Base-by-base conservation (phyloP, 2,113 vertebrate species). In the Anhinga rufa region DNA sequence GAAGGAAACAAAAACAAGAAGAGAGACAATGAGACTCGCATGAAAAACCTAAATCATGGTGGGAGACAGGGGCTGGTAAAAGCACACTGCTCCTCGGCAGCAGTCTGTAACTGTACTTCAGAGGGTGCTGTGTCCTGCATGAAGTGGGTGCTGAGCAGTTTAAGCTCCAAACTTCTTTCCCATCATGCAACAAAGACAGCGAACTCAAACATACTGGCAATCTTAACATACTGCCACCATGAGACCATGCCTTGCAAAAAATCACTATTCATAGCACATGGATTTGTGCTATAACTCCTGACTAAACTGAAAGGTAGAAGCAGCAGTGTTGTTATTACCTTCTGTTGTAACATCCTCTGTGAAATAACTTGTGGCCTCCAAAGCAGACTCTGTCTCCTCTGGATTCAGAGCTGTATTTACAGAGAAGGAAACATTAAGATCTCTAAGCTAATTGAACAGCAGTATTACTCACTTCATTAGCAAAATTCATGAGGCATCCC, bases 361-460 rank as follows among this genome's bases (percentile, higher is more conserved):
- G 97, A 99, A 99, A 72, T 99, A 99, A 51, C 97, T 98, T 14
- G 99, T 95, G 3, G 99, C 99, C 92, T 99, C 99, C 92, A 99
- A 98, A 81, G 99, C 99, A 34, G 99, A 99, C 92, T 99, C 99
- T 0, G 99, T 98, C 93, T 99, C 99, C 86, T 99, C 99, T 25
- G 99, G 97, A 96, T 97, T 98, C 92, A 99, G 97, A 84, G 99
- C 99, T 99, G 92, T 58, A 69, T 71, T 82, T 21, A 88, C 72
- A 93, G 64, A 93, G 58, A 93, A 54, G 89, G 54, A 85, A 80
- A 91, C 5, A 22, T 93, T 86, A 95, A 72, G 42, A 52, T 32
- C 44, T 80, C 31, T 58, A 18, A 92, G 57, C 21, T 86, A 88
- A 85, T 0, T 87, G 40, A 95, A 70, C 34, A 77, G 40, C 70